phyloP scores from a whole-genome alignment of 2,113 vertebrate genomes.

The Emydura subglobosa region DNA sequence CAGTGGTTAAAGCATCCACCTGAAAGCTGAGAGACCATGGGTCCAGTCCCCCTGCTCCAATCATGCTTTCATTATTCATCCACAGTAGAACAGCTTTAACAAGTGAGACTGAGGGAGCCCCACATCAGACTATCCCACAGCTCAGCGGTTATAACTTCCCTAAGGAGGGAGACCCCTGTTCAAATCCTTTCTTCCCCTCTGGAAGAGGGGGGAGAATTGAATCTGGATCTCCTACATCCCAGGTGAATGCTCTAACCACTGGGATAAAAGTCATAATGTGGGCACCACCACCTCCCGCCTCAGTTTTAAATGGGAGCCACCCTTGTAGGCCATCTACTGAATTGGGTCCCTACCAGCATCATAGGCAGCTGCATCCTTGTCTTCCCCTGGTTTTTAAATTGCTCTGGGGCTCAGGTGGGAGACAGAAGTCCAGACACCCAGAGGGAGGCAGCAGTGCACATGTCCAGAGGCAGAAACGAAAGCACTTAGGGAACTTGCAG shows the following conservation, averaged over 20 bases:
- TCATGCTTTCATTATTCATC: background rate
- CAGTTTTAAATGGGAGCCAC: background rate
- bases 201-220: background rate
- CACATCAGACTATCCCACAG: background rate
- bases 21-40: background rate
- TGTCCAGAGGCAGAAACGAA: background rate
- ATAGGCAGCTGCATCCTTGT: background rate
- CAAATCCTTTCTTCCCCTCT: background rate
- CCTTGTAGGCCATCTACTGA: background rate
- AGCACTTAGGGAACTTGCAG: background rate
- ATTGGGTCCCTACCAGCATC: background rate
- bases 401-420: background rate
- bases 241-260: background rate
- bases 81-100: background rate
- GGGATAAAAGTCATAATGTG: background rate
- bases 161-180: background rate
- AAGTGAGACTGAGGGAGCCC: background rate
- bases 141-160: background rate
- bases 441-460: background rate
- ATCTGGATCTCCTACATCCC: background rate
- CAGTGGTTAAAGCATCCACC: background rate
- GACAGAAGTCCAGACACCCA: background rate
- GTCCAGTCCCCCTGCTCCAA: background rate
- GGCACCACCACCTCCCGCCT: background rate
- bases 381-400: background rate